Percentiles rank a stretch among this genome's conserved stretches.
These are phyloP conservation scores for Macroramphosus scolopax DNA, from an alignment of 2,797 vertebrate species.

Conservation along the genomic window DNA sequence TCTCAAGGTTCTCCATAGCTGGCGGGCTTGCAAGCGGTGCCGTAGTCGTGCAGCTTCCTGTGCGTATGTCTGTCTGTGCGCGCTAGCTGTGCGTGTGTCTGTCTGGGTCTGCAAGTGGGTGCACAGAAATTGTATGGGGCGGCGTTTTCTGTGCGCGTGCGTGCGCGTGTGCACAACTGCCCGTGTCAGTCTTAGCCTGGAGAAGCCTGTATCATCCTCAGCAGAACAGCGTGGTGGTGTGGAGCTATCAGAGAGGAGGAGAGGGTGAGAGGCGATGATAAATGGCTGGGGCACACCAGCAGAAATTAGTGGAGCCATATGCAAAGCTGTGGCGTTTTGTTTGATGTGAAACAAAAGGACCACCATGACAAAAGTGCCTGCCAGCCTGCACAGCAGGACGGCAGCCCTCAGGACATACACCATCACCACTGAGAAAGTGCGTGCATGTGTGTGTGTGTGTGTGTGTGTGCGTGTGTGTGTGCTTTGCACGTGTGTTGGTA, in stretches of 20 bases:
- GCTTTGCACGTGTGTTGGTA: slow-evolving; percentile 27
- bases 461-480: slow-evolving; percentile 17
- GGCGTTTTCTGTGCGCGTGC: not conserved
- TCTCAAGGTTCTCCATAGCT: slow-evolving; percentile 75
- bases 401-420: slow-evolving; percentile 70
- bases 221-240: slow-evolving; percentile 62
- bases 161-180: not conserved
- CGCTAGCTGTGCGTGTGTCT: slow-evolving; percentile 16
- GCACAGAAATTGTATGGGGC: too few relatives aligned
- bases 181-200: slow-evolving; percentile 51
- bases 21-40: slow-evolving; percentile 57
- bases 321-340: slow-evolving; percentile 78
- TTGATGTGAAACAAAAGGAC: slow-evolving; percentile 82
- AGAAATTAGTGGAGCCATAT: slow-evolving; percentile 79
- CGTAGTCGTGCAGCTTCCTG: slow-evolving; percentile 74
- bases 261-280: slow-evolving; percentile 74
- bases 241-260: slow-evolving; percentile 65
- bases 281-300: slow-evolving; percentile 73
- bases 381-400: slow-evolving; percentile 73
- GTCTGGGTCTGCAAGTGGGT: slow-evolving; percentile 1
- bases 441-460: slow-evolving; percentile 9
- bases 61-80: slow-evolving; percentile 13
- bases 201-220: slow-evolving; percentile 60
- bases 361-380: slow-evolving; percentile 79
- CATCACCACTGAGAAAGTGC: slow-evolving; percentile 50